phyloP scores from a whole-genome alignment of 92 coral and sea anemone species.

The Porites divaricata region DNA sequence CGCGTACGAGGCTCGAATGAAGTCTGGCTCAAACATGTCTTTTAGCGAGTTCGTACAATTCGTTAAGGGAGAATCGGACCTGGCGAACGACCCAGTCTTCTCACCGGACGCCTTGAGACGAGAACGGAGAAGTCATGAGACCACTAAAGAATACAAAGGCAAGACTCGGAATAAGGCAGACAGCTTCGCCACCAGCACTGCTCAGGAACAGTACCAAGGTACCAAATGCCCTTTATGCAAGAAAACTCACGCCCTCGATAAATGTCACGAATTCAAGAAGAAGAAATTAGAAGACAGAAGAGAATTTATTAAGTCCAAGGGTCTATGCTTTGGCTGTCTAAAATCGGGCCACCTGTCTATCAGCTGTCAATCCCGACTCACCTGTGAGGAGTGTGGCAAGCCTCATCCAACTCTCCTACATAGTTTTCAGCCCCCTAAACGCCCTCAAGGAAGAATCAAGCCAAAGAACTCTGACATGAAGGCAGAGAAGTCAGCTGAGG shows the following conservation, averaged over 20 bases:
- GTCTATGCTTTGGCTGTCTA: constrained; percentile 65
- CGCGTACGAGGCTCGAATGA: constrained; percentile 48
- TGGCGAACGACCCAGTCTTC: constrained; percentile 72
- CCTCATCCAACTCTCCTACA: constrained; percentile 53
- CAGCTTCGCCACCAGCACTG: too few relatives aligned
- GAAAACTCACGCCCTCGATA: constrained; percentile 9
- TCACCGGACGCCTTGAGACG: constrained; percentile 65
- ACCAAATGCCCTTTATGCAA: constrained; percentile 2
- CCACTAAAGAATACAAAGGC: too few relatives aligned
- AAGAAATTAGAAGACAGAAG: constrained; percentile 29
- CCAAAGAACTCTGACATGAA: too few relatives aligned
- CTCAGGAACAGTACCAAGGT: too few relatives aligned
- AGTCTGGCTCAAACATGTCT: constrained; percentile 4
- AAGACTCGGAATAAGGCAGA: too few relatives aligned
- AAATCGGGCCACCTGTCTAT: constrained; percentile 56
- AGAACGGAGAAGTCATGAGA: too few relatives aligned
- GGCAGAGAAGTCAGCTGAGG: too few relatives aligned
- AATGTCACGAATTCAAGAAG: constrained; percentile 32
- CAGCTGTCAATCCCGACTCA: constrained; percentile 47
- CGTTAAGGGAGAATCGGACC: constrained; percentile 62
- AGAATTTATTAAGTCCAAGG: constrained; percentile 37
- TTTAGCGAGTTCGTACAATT: constrained; percentile 57
- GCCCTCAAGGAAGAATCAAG: too few relatives aligned
- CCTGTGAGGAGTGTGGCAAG: constrained; percentile 55
- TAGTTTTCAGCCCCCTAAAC: background rate